Conservation (phyloP, 1,140 invertebrate species). For the Asobara japonica region DNA sequence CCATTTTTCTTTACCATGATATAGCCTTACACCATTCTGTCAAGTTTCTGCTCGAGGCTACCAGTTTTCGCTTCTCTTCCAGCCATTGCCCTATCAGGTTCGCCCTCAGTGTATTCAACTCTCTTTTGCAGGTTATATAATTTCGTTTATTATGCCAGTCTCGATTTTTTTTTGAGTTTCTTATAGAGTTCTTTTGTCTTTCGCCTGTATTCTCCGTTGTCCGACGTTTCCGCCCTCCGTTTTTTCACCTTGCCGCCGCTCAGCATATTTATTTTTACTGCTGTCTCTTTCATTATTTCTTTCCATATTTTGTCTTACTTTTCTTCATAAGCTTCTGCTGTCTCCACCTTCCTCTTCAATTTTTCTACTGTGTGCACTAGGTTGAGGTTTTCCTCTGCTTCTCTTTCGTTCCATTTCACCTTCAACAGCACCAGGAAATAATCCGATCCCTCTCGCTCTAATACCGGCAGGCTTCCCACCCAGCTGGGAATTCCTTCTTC, state of each 20-base stretch:
- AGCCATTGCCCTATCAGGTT: neutral
- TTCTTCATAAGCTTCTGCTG: neutral
- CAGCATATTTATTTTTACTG: neutral
- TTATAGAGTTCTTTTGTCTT: neutral
- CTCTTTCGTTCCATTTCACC: no score
- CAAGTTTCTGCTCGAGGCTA: neutral
- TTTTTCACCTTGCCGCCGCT: neutral
- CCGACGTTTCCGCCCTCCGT: neutral
- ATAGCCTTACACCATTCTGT: neutral
- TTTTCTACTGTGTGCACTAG: no score
- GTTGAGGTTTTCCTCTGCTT: no score
- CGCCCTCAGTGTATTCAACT: neutral
- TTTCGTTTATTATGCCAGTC: neutral
- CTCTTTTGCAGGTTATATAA: neutral
- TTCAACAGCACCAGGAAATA: no score
- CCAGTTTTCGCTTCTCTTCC: slow-evolving; percentile 2
- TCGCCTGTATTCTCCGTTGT: slow-evolving; percentile 3
- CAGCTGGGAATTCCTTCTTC: neutral
- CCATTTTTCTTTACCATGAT: neutral
- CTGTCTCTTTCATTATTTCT: neutral
- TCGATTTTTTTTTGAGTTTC: neutral
- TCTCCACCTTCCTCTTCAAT: no score
- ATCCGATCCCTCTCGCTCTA: neutral
- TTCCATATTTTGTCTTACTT: neutral
- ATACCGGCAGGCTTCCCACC: neutral